A percentile compares a stretch with the other conserved stretches of the same genome.
Evolutionary conservation across 1,140 invertebrate species (phyloP).

Genomic region (Papilio glaucus): DNA sequence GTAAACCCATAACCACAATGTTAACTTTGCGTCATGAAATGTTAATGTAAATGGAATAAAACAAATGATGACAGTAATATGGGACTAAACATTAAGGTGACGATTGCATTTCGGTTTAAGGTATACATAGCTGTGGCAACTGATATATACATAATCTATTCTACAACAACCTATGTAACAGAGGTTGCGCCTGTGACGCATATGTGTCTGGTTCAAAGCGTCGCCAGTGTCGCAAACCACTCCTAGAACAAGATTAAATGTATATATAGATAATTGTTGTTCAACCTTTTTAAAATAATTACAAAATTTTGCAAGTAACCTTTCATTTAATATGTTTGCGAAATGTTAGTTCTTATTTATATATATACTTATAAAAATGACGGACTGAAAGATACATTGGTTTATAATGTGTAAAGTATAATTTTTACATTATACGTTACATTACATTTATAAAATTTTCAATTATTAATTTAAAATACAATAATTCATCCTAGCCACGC

Average conservation of each 20-base stretch:
- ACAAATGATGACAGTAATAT: background rate
- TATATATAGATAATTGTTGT: background rate
- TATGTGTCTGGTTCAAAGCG: constrained; percentile 30
- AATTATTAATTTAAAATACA: too few relatives aligned
- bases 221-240: constrained; percentile 34
- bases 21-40: background rate
- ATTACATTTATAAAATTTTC: too few relatives aligned
- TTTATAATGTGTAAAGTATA: too few relatives aligned
- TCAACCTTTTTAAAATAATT: background rate
- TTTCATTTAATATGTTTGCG: constrained; percentile 10
- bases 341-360: background rate
- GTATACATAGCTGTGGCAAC: constrained; percentile 7
- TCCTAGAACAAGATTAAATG: constrained; percentile 37
- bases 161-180: constrained; percentile 33
- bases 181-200: constrained; percentile 32
- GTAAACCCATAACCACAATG: background rate
- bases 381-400: too few relatives aligned
- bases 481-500: too few relatives aligned
- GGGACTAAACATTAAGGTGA: background rate
- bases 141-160: constrained; percentile 18
- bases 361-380: too few relatives aligned
- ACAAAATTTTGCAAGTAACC: background rate
- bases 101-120: background rate
- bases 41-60: background rate
- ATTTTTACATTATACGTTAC: too few relatives aligned